phyloP scores from a whole-genome alignment of 2,113 vertebrate species.

The Burhinus bistriatus region DNA sequence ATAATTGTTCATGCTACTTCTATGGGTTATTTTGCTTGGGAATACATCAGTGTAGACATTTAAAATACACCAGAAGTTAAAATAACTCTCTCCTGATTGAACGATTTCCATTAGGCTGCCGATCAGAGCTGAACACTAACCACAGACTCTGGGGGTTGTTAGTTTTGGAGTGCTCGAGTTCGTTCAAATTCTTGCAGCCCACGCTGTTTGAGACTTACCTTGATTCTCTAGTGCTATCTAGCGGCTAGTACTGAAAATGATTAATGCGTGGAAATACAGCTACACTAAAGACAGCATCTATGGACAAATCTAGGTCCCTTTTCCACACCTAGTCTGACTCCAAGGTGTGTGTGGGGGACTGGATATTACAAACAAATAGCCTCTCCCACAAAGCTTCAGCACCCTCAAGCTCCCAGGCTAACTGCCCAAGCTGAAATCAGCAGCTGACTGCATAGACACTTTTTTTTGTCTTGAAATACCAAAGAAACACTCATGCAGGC shows the following conservation, averaged over 20 bases:
- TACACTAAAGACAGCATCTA: not conserved
- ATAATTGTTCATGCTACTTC: not conserved
- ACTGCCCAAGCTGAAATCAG: not conserved
- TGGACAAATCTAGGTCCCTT: not conserved
- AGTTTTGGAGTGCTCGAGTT: not conserved
- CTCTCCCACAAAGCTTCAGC: not conserved
- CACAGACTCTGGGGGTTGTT: not conserved
- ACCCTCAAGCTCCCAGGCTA: not conserved
- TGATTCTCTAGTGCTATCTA: conserved; percentile 72
- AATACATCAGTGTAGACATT: not conserved
- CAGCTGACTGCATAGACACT: not conserved
- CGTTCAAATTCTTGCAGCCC: fast-evolving
- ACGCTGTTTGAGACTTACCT: not conserved
- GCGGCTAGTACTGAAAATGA: conserved; percentile 19
- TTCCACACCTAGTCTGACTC: not conserved
- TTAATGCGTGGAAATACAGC: not conserved
- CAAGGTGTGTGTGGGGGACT: not conserved
- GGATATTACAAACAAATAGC: not conserved
- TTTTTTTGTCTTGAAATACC: not conserved
- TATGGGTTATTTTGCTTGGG: not conserved
- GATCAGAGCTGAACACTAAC: not conserved
- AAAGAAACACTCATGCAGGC: not conserved
- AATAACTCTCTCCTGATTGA: not conserved
- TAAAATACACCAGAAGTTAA: not conserved
- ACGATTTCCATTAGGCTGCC: not conserved